Base-by-base conservation (phyloP, 2,888 invertebrate species). In the Dynastes grantii region DNA sequence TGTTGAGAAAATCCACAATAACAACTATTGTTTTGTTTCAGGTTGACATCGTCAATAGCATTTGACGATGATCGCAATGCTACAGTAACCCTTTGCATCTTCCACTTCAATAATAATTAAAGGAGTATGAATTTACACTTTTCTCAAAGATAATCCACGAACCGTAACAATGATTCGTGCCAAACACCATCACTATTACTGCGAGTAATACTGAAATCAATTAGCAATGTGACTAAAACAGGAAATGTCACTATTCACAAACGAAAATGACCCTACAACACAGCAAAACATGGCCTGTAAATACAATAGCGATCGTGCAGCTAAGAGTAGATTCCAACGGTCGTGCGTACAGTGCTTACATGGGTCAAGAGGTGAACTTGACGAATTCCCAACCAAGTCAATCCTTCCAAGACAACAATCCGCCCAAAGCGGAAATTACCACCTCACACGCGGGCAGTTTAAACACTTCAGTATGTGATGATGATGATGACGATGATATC, bases 251-350 rank as follows among this genome's bases (percentile, higher is more conserved):
- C 61, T 16, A 22, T 73, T 65, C 49, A 37, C 37, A 40, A 81
- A 73, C 68, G 27, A 61, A 63, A 11, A 88, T 88, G 88, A 87
- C 88, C 68, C 82, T 89, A 80, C 88, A 88, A 84, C 88, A 89
- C 86, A 89, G 89, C 86, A 89, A 88, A 83, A 88, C 89, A 80
- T 90, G 89, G 89, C 89, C 89, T 8, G 87, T 89, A 77, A 87
- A 85, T 79, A 88, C 89, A 29, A 84, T 89, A 85, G 88, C 89
- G 37, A 87, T 89, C 70, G 89, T 89, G 3, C 89, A 89, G 83
- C 83, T 89, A 61, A 84, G 87, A 65, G 88, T 89, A 79, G 88
- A 88, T 81, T 85, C 86, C 64, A 86, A 86, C 63, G 89, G 88
- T 13, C 85, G 87, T 65, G 86, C 88, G 5, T 88, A 88, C 85